Percentiles rank a stretch among this genome's conserved stretches.
phyloP scores from a whole-genome alignment of 1,140 invertebrate genomes.

The Aphelinus atriplicis region DNA sequence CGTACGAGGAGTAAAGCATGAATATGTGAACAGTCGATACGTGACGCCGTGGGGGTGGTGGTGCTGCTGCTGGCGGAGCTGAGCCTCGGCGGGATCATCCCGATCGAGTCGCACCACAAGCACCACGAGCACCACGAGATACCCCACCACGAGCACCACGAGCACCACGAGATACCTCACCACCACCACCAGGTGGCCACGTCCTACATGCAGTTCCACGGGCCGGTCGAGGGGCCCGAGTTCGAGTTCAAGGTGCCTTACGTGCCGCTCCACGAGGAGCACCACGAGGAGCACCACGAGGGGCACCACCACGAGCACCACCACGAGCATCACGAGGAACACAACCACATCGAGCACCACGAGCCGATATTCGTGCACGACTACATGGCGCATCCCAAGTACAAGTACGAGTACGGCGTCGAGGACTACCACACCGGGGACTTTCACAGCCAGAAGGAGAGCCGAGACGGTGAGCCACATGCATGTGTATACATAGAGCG shows the following conservation, averaged over 20 bases:
- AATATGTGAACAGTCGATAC: no score
- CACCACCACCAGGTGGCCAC: conserved; percentile 50
- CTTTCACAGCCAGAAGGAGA: conserved; percentile 67
- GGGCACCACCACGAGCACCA: conserved; percentile 43
- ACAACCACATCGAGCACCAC: neutral
- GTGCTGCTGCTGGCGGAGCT: no score
- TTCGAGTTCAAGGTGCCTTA: conserved; percentile 58
- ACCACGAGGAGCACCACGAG: conserved; percentile 46
- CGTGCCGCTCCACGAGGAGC: conserved; percentile 43
- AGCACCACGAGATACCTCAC: neutral
- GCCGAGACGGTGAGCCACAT: conserved; percentile 59
- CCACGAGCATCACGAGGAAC: conserved; percentile 24
- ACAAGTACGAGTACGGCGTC: conserved; percentile 76
- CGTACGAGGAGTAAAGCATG: no score
- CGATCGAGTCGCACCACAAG: no score
- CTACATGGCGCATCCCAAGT: conserved; percentile 70
- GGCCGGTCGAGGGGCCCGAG: conserved; percentile 54
- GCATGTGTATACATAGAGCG: no score
- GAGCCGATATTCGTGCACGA: conserved; percentile 45
- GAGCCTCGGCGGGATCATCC: no score
- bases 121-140: no score
- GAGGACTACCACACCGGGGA: conserved; percentile 76
- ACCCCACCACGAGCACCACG: neutral
- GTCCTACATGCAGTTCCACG: conserved; percentile 59
- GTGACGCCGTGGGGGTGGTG: no score